Evolutionary conservation across 1,140 invertebrate genomes (phyloP).

Genomic region (Panagrolaimus sp.): DNA sequence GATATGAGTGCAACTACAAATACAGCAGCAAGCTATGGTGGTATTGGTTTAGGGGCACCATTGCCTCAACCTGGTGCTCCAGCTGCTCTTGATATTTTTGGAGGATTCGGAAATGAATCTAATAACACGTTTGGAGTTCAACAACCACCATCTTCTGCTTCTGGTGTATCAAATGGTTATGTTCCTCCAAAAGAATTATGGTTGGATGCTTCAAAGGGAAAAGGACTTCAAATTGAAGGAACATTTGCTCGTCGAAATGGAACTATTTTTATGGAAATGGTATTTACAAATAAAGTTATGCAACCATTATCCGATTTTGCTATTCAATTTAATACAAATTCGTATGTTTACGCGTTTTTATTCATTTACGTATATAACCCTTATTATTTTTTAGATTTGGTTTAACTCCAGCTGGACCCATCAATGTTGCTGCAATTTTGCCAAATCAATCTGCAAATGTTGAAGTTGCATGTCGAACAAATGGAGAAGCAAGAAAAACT

Average conservation of each 20-base stretch:
- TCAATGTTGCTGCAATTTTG: constrained; percentile 74
- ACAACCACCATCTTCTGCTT: neutral
- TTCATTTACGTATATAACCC: neutral
- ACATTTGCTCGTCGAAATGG: constrained; percentile 82
- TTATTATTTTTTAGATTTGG: constrained; percentile 74
- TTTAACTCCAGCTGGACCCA: constrained; percentile 72
- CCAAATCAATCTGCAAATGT: constrained; percentile 77
- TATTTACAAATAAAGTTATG: constrained; percentile 94
- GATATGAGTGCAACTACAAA: constrained; percentile 61
- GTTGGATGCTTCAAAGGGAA: constrained; percentile 53
- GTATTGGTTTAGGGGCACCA: constrained; percentile 6
- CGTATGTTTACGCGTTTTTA: constrained; percentile 59
- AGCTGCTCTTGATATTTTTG: constrained; percentile 41
- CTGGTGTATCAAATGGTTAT: constrained; percentile 30
- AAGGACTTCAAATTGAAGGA: constrained; percentile 88
- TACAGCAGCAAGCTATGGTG: constrained; percentile 69
- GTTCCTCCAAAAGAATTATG: constrained; percentile 39
- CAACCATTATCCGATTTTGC: constrained; percentile 91
- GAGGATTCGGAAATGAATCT: constrained; percentile 33
- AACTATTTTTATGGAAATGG: constrained; percentile 89
- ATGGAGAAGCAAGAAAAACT: constrained; percentile 90
- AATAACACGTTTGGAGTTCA: constrained; percentile 13
- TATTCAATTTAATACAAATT: constrained; percentile 96
- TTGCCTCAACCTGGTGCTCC: constrained; percentile 28
- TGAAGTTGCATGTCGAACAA: constrained; percentile 71